Base-by-base conservation (phyloP, 1,140 invertebrate species). In the Eciton burchellii region DNA sequence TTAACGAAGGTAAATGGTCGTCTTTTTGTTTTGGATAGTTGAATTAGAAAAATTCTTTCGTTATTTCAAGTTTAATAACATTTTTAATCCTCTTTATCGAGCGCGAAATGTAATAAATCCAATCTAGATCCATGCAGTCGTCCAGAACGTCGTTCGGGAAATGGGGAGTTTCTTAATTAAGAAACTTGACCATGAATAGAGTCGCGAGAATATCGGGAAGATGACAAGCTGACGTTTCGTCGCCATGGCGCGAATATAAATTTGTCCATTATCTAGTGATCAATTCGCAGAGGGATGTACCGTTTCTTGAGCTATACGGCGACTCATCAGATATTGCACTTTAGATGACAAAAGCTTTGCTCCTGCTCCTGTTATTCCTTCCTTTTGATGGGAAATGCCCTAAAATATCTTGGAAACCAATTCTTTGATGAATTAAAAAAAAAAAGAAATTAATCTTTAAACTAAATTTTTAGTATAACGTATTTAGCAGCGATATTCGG, bases 191-290 rank as follows among this genome's bases (percentile, higher is more conserved):
- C 76, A 54, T 82, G 45, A 62, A 68, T 79, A 56, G 45, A 60
- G 57, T 29, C 29, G 21, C 21, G 68, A 77, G 85, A 66, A 52
- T 71, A 73, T 84, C 72, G 71, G 73, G 68, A 56, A 29, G 52
- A 21, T 81, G 66, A 84, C 81, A 73, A 62, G 49, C n/a, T 89
- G 88, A 89, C 81, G 82, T 87, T 82, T 65, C 49, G 57, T 60
- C 72, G 83, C 49, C 52, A 41, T 56, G 16, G 57, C 66, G 74
- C 85, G 89, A 91, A 89, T 90, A 91, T 89, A 91, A 91, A 91
- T 91, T 84, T 82, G 86, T 82, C 83, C 81, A 90, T 91, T 90
- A 91, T 91, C 68, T 81, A 82, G 82, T 89, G 85, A 90, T 91
- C 87, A 89, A 85, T 90, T 87, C 59, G 56, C 21, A 29, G 65